Conservation (phyloP, 2,113 vertebrate genomes). For the Xenotilapia longispinis region DNA sequence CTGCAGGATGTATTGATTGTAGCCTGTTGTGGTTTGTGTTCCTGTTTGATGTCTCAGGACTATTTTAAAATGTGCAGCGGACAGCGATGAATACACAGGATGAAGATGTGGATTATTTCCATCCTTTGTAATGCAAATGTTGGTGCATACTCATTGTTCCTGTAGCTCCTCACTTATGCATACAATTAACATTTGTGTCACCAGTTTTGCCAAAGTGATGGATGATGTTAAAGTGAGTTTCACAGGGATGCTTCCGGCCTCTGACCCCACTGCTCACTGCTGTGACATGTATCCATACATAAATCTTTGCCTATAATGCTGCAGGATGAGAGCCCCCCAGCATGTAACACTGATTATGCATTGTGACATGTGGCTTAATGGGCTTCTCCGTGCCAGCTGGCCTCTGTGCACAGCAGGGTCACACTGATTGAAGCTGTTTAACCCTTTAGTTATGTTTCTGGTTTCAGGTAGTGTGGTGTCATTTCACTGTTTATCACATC, state of each 20-base stretch:
- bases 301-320: slow-evolving; percentile 17
- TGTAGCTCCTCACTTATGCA: not conserved
- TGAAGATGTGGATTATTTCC: not conserved
- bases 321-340: not conserved
- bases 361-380: slow-evolving; percentile 43
- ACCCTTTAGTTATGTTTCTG: not conserved
- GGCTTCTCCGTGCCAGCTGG: slow-evolving; percentile 11
- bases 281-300: not conserved
- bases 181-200: not conserved
- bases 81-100: not conserved
- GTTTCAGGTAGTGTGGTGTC: not conserved
- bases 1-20: slow-evolving; percentile 45
- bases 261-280: not conserved
- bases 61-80: not conserved
- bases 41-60: not conserved
- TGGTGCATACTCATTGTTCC: not conserved
- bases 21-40: slow-evolving; percentile 30
- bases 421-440: slow-evolving; percentile 43
- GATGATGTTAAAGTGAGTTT: not conserved
- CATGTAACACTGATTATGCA: slow-evolving; percentile 47
- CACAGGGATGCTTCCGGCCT: not conserved
- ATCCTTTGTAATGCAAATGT: slow-evolving; percentile 21
- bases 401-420: slow-evolving; percentile 26
- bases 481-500: not conserved
- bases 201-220: not conserved